phyloP scores from a whole-genome alignment of 1,140 invertebrate genomes.

The Plectrocnemia conspersa region DNA sequence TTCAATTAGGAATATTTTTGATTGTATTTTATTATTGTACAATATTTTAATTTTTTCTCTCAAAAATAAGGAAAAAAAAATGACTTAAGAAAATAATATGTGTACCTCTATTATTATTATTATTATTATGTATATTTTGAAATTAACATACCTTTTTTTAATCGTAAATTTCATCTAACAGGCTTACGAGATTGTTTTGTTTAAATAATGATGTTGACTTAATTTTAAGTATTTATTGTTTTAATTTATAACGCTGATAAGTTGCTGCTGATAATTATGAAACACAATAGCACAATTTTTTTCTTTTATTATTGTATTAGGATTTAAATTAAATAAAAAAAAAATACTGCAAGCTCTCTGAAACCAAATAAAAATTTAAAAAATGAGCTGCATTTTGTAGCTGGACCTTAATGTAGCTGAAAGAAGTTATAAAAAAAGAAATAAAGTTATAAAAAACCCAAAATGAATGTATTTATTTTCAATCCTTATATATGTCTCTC shows the following conservation, averaged over 20 bases:
- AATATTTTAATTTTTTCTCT: not conserved
- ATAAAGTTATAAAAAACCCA: constrained; percentile 26
- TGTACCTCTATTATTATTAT: not conserved
- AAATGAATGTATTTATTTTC: not conserved
- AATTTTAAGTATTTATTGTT: constrained; percentile 25
- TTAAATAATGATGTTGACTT: constrained; percentile 17
- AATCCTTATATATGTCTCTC: not conserved
- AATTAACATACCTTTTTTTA: not conserved
- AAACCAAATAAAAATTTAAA: constrained; percentile 29
- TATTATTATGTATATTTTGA: not conserved
- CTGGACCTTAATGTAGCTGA: constrained; percentile 30
- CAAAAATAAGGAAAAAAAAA: not conserved
- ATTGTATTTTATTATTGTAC: not conserved
- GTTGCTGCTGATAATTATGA: constrained; percentile 10
- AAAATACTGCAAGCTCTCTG: constrained; percentile 31
- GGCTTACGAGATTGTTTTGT: not conserved
- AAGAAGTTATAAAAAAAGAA: constrained; percentile 30
- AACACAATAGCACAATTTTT: constrained; percentile 32
- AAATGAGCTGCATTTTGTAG: constrained; percentile 34
- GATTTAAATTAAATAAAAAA: constrained; percentile 20
- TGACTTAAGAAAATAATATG: not conserved
- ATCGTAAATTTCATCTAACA: not conserved
- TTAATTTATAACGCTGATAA: constrained; percentile 2
- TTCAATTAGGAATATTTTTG: not conserved
- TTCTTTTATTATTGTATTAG: constrained; percentile 32